These are phyloP conservation scores for Dissostichus mawsoni DNA, from an alignment of 2,113 vertebrate genomes.

Conservation along the genomic window DNA sequence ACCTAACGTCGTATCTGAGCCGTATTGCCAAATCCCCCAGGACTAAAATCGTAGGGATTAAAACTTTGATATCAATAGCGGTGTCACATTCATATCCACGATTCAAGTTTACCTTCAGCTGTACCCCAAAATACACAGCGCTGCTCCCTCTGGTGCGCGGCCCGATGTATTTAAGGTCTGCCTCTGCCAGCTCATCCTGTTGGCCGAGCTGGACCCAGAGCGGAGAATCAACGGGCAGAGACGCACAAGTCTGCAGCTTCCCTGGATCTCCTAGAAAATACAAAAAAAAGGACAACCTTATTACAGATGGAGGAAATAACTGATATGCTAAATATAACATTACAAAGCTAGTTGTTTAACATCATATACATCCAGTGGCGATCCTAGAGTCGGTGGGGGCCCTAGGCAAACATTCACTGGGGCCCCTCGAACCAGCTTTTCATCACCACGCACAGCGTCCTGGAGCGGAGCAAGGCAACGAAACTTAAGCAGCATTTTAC, in stretches of 20 bases:
- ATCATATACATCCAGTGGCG: no score
- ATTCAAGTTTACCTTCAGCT: constrained; percentile 78
- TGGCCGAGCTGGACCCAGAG: constrained; percentile 79
- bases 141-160: constrained; percentile 75
- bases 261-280: constrained; percentile 59
- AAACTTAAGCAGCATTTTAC: no score
- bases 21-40: neutral
- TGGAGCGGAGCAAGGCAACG: no score
- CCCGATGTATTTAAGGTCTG: constrained; percentile 82
- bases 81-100: neutral
- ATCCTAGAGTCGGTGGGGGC: no score
- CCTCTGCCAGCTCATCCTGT: constrained; percentile 77
- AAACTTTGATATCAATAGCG: neutral
- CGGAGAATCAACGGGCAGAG: constrained; percentile 64
- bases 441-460: no score
- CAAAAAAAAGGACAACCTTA: no score
- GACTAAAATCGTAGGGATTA: neutral
- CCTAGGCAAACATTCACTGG: no score
- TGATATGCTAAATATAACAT: no score
- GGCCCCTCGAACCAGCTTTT: no score
- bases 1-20: neutral
- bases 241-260: constrained; percentile 69
- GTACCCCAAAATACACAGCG: constrained; percentile 82
- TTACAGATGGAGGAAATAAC: no score
- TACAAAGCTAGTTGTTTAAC: no score